Evolutionary conservation across 2,888 invertebrate species (phyloP).

Genomic region (Andrena praecox): DNA sequence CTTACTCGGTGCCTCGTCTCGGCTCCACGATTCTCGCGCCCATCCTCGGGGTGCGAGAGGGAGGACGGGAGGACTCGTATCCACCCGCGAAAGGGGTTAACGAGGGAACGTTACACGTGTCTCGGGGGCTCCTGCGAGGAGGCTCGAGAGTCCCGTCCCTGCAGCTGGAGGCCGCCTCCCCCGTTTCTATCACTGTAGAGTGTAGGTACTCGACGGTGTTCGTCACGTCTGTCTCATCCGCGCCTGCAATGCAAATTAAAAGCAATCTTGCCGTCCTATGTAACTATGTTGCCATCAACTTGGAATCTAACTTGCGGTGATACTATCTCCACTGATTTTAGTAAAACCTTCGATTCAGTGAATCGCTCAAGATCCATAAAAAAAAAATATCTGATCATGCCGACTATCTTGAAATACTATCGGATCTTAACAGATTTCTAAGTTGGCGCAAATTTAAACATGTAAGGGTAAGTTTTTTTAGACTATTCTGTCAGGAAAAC

Average conservation of each 20-base stretch:
- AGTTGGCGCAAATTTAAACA: no score
- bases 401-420: no score
- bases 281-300: no score
- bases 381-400: no score
- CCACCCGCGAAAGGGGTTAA: conserved; percentile 58
- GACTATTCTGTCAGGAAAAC: no score
- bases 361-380: no score
- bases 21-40: conserved; percentile 40
- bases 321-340: no score
- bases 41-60: conserved; percentile 13
- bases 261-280: not conserved
- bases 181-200: not conserved
- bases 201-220: not conserved
- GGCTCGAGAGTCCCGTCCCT: no score
- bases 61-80: conserved; percentile 60
- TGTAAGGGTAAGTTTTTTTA: no score
- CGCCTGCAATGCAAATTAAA: not conserved
- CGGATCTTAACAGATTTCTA: no score
- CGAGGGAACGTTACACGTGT: conserved; percentile 71
- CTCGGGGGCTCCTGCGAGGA: conserved; percentile 9
- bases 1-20: conserved; percentile 78
- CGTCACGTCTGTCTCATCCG: not conserved
- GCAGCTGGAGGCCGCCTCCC: not conserved
- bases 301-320: no score
- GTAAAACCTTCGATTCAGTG: no score